These are phyloP conservation scores for Gasterosteus aculeatus DNA, from an alignment of 2,113 vertebrate genomes.

Conservation along the genomic window DNA sequence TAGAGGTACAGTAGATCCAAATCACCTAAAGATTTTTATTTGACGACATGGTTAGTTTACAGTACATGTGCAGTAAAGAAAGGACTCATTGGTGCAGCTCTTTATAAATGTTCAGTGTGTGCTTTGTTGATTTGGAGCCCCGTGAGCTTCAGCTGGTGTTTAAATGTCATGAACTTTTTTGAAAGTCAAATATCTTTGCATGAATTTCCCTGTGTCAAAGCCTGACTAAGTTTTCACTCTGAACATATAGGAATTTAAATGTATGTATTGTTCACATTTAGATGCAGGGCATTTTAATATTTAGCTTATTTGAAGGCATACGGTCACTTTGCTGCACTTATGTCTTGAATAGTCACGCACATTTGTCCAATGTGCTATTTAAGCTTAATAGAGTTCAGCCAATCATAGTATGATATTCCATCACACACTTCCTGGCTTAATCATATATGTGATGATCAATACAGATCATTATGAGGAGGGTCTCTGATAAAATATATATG, in stretches of 20 bases:
- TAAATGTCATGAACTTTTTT: not conserved
- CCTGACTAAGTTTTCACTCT: conserved; percentile 6
- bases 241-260: not conserved
- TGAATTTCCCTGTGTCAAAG: conserved; percentile 12
- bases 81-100: not conserved
- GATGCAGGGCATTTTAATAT: not conserved
- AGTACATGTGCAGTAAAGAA: not conserved
- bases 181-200: conserved; percentile 33
- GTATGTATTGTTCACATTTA: not conserved
- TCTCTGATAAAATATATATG: not conserved
- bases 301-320: not conserved
- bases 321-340: not conserved
- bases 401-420: not conserved
- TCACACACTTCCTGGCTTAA: not conserved
- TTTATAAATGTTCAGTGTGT: not conserved
- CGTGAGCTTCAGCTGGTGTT: not conserved
- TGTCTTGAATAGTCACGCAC: not conserved
- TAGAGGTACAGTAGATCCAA: conserved; percentile 82
- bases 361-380: not conserved
- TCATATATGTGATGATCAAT: not conserved
- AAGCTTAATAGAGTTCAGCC: not conserved
- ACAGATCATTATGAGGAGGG: not conserved
- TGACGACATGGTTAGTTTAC: not conserved
- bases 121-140: not conserved
- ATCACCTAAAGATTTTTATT: not conserved